phyloP scores from a whole-genome alignment of 2,888 invertebrate species.

The Microdon myrmicae region DNA sequence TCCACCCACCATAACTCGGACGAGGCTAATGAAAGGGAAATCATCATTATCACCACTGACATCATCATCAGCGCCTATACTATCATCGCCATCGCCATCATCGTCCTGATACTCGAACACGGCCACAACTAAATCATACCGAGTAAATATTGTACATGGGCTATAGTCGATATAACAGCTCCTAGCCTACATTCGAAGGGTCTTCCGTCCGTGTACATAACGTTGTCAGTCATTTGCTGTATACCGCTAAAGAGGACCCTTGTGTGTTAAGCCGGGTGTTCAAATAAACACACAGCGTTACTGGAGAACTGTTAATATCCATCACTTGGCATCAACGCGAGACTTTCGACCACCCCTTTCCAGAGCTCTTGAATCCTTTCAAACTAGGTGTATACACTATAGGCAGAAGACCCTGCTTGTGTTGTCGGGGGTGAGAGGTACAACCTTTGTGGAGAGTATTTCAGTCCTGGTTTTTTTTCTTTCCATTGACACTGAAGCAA shows the following conservation, averaged over 20 bases:
- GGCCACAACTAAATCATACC: conserved; percentile 23
- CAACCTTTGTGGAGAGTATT: too few species aligned
- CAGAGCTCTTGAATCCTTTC: not conserved
- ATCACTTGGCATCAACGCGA: conserved; percentile 45
- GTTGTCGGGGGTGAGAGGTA: too few species aligned
- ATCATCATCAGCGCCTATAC: conserved; percentile 1
- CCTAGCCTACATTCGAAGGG: conserved; percentile 42
- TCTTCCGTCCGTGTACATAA: conserved; percentile 34
- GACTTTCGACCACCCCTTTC: conserved; percentile 32
- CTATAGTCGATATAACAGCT: conserved; percentile 14
- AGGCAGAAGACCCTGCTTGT: conserved; percentile 30
- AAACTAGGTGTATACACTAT: conserved; percentile 6
- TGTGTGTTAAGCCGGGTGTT: conserved; percentile 46
- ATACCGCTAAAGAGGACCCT: conserved; percentile 17
- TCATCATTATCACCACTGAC: conserved; percentile 22
- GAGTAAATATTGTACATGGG: conserved; percentile 42
- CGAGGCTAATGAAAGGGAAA: conserved; percentile 48
- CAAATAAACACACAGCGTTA: conserved; percentile 45
- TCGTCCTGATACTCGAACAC: too few species aligned
- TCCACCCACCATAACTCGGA: conserved; percentile 6
- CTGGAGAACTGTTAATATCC: conserved; percentile 43
- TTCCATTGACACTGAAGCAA: conserved; percentile 41
- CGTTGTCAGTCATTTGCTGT: conserved; percentile 14
- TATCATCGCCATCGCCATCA: conserved; percentile 15
- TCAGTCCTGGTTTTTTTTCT: conserved; percentile 31